Evolutionary conservation across 2,797 vertebrate genomes (phyloP), one percentile per base, ranked within the genome.

Genomic region (Bradypodion ventrale): DNA sequence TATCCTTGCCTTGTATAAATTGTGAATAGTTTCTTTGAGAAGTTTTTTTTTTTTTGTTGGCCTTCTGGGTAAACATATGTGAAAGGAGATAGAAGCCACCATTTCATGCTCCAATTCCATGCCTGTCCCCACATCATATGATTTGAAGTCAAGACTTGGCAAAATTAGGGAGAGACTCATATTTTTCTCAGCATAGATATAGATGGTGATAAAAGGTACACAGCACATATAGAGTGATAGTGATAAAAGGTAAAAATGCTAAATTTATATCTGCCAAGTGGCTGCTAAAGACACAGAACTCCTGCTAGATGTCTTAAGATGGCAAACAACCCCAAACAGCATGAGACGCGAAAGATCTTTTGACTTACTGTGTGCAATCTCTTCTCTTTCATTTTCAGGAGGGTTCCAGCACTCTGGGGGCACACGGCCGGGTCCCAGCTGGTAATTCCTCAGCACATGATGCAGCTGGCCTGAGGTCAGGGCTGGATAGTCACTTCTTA

Each of bases 361-460:
- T 66, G 7, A 87, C 92, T 91, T 75, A 93, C 95, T 93, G 75
- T 93, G 88, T 29, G 93, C 91, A 73, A 95, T 92, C 40, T 92
- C 91, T 9, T 94, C 93, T 35, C 91, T 85, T 73, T 95, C 95
- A 59, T 96, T 96, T 29, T 96, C 91, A 0, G 95, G 97, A 70
- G 95, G 97, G 87, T 93, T 95, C 98, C 97, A 98, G 82, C 95
- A 94, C 21, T 96, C 93, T 1, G 98, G 98, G 8, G 97, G 93
- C 2, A 96, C 96, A 62, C 97, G 96, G 62, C 97, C 96, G 63
- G 97, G 97, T 83, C 98, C 98, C 92, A 98, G 91, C 87, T 97
- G 98, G 92, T 99, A 99, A 92, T 98, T 97, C 83, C 96, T 97
- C 87, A 99, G 97, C 83, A 99, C 94, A 84, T 98, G 98, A 93